Evolutionary conservation across 2,888 invertebrate genomes (phyloP), one percentile per base, ranked within the genome.

Genomic region (Syrista parreyssii): DNA sequence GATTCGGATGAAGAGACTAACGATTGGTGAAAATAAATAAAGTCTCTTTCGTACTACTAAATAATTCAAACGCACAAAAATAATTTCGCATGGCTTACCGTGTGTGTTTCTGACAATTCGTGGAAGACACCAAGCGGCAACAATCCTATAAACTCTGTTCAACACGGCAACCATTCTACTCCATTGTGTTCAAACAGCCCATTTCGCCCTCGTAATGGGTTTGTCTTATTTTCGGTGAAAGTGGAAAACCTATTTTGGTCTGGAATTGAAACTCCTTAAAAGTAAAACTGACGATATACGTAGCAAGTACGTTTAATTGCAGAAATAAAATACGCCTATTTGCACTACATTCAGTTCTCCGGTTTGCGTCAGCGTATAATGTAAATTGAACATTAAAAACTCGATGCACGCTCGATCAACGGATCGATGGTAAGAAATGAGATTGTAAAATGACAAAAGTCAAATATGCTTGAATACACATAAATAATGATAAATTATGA

Each of bases 231-330:
- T 81, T 82, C 81, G 80, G 82, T 78, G 75, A 81, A 84, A 83
- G 82, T 82, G 81, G 83, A 82, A 83, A 84, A 83, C 84, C 82
- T 82, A 84, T 84, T 84, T 84, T 81, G 80, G 80, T 78, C 79
- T 78, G 79, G 81, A 84, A 84, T 84, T 84, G 84, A 84, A 83
- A 84, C 83, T 82, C 80, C 78, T 71, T 73, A 74, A 80, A 76
- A 79, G 76, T 23, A 55, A 23, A 55, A 23, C 55, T 55, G 55
- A 55, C 55, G 55, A 55, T 55, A 55, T 55, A 55, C 55, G 55
- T 55, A 23, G 23, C 9, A 23, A 55, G 55, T 23, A 55, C 23
- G 9, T 55, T 55, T 55, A 55, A 55, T 55, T 55, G 9, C 55
- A 23, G 55, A 23, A 23, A 1, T 55, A 23, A 55, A 55, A 23